A percentile compares a stretch with the other conserved stretches of the same genome.
Conservation (phyloP, 2,797 vertebrate species). For the Urosaurus nigricauda region DNA sequence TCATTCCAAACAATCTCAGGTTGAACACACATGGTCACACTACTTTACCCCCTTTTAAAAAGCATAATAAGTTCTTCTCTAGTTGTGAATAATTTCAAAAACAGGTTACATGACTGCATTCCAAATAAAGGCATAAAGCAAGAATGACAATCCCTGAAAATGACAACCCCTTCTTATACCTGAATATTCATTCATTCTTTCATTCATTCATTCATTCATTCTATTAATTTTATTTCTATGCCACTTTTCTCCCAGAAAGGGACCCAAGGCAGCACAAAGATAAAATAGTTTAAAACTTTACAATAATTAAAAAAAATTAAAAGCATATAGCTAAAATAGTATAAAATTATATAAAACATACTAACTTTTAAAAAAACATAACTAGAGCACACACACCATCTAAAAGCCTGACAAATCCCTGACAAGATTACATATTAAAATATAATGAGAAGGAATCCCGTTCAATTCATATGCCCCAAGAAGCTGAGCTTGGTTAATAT, state of each 20-base stretch:
- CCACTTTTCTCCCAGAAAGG: too few relatives aligned
- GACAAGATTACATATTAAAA: too few relatives aligned
- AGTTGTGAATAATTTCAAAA: background rate
- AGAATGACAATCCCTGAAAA: background rate
- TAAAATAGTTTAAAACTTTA: too few relatives aligned
- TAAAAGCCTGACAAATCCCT: too few relatives aligned
- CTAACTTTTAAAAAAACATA: too few relatives aligned
- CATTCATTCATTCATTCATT: too few relatives aligned
- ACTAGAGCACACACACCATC: too few relatives aligned
- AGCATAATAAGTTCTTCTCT: background rate
- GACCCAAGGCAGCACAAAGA: too few relatives aligned
- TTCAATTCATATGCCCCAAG: background rate
- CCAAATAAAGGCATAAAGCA: background rate
- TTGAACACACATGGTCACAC: background rate
- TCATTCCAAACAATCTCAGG: background rate
- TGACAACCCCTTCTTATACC: background rate
- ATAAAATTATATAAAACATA: too few relatives aligned
- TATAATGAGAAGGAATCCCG: background rate
- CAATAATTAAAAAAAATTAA: too few relatives aligned
- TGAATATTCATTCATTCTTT: background rate
- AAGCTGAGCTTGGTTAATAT: background rate
- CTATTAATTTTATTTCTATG: too few relatives aligned
- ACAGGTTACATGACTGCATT: background rate
- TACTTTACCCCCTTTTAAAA: slow-evolving; percentile 4
- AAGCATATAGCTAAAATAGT: too few relatives aligned